Evolutionary conservation across 2,113 vertebrate genomes (phyloP).

Genomic region (Pachycephala philippinensis): DNA sequence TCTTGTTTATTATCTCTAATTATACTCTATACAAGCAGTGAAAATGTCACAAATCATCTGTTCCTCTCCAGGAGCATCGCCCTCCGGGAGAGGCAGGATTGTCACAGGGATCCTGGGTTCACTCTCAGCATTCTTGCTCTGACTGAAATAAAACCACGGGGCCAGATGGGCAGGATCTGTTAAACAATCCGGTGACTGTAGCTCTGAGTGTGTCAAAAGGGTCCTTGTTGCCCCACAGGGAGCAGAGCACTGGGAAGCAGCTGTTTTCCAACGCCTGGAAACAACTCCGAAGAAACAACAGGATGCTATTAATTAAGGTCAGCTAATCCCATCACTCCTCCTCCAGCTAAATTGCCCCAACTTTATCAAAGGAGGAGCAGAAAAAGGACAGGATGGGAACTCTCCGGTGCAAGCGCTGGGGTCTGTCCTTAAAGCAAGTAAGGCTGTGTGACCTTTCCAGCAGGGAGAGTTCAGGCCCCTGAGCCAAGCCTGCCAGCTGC

Average conservation of each 20-base stretch:
- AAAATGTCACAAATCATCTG: not conserved
- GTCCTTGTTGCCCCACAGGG: not conserved
- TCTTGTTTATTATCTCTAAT: not conserved
- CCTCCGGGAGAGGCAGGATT: not conserved
- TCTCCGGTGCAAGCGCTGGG: accelerated
- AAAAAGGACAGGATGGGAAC: not conserved
- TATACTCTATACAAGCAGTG: not conserved
- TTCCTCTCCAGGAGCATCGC: not conserved
- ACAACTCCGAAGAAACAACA: not conserved
- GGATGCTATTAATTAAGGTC: not conserved
- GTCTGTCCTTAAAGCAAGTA: not conserved
- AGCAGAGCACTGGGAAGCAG: not conserved
- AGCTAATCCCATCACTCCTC: not conserved
- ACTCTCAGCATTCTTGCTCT: not conserved
- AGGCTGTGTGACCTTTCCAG: not conserved
- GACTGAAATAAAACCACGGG: not conserved
- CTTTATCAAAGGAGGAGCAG: not conserved
- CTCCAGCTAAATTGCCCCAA: not conserved
- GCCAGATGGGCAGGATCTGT: conserved; percentile 21
- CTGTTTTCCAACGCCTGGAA: not conserved
- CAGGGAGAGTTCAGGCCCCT: not conserved
- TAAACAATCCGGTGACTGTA: not conserved
- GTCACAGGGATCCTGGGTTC: not conserved
- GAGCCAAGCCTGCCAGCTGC: not conserved
- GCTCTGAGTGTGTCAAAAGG: not conserved